Base-by-base conservation (phyloP, 1,140 invertebrate genomes). In the Pseudomyrmex flavicornis region DNA sequence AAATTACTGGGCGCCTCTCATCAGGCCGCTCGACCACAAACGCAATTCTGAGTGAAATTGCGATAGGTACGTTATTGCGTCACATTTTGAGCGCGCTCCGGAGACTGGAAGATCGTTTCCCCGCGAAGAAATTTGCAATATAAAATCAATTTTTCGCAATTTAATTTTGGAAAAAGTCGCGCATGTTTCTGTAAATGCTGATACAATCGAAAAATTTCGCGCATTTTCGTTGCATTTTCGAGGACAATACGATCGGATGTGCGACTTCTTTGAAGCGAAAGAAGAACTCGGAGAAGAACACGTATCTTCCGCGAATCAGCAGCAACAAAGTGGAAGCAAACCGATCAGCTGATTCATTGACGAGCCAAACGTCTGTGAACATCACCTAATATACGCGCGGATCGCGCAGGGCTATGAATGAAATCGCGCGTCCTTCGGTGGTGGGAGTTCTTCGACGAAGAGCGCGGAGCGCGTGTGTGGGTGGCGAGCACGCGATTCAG, bases 361-460 rank as follows among this genome's bases (percentile, higher is more conserved):
- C 61, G 52, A 50, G n/a, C 15, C 10, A 13, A 13, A 8, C 20
- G 50, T 9, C 22, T 82, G 68, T 82, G 77, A 73, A 58, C 46
- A 56, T 48, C 50, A 73, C 17, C 20, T 83, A 63, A 68, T 65
- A 66, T 56, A 17, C 69, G 22, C 48, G 26, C 35, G 17, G 69
- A 52, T 54, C 20, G 13, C 26, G 35, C 20, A 50, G 20, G 35
- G 22, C 62, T 54, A 85, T 88, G 87, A 88, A 88, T 88, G 87
- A 88, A 88, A 88, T 85, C 86, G 87, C 86, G 77, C 83, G 87
- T 84, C n/a, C 56, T 22, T 35, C 74, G 65, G 68, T 79, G 70
- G 82, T 84, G 85, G 76, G 85, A 61, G 59, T 50, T 35, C 35
- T 35, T 35, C 58, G 65, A 20, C 20, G 50, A 35, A 35, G 35